phyloP scores from a whole-genome alignment of 1,140 invertebrate species.

The Battus philenor region DNA sequence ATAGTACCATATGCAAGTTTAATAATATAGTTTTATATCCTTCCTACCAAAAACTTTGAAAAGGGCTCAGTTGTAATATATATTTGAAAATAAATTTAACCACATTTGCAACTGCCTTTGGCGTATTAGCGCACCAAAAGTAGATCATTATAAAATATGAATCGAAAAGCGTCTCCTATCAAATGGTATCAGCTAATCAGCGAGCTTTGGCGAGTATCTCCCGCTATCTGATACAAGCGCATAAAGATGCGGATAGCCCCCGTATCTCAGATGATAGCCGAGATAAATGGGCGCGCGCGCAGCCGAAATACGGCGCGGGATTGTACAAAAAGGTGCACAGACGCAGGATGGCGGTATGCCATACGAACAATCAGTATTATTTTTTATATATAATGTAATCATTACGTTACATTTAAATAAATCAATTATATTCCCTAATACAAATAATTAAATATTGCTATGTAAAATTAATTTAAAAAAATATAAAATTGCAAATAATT shows the following conservation, averaged over 20 bases:
- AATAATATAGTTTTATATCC: too few relatives aligned
- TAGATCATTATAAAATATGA: conserved; percentile 46
- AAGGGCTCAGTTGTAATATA: too few relatives aligned
- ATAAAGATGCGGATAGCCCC: conserved; percentile 58
- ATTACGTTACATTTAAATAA: too few relatives aligned
- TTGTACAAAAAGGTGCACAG: conserved; percentile 59
- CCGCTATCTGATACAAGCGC: conserved; percentile 56
- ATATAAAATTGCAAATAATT: too few relatives aligned
- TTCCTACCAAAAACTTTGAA: too few relatives aligned
- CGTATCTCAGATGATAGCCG: conserved; percentile 63
- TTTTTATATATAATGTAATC: too few relatives aligned
- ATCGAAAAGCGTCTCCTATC: conserved; percentile 23
- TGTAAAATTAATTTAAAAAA: too few relatives aligned
- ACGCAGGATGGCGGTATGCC: conserved; percentile 33
- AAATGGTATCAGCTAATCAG: conserved; percentile 62
- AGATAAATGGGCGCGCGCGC: conserved; percentile 63
- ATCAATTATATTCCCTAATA: too few relatives aligned
- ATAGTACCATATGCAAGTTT: too few relatives aligned
- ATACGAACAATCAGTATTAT: conserved; percentile 11
- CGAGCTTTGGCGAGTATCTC: conserved; percentile 46
- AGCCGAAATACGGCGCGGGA: conserved; percentile 63
- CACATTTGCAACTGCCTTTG: neutral
- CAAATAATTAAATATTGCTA: too few relatives aligned
- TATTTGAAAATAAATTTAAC: too few relatives aligned
- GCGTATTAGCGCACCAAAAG: conserved; percentile 29